Conservation (phyloP, 1,140 invertebrate species). For the Campoletis sonorensis region DNA sequence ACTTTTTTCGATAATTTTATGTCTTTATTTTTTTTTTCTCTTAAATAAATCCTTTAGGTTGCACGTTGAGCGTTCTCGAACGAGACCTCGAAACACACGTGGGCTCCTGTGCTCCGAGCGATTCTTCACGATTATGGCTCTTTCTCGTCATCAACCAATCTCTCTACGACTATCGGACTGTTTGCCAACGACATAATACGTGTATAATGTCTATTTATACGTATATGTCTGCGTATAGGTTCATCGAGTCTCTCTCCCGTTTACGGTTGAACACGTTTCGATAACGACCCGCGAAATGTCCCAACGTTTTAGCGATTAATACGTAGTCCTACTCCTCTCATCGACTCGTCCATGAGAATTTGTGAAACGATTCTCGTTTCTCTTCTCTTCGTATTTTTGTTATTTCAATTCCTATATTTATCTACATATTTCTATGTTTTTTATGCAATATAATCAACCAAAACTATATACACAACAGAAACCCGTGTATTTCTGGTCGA, state of each 20-base stretch:
- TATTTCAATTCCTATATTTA: not conserved
- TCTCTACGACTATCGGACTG: not conserved
- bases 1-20: not conserved
- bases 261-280: conserved; percentile 36
- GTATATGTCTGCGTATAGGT: not conserved
- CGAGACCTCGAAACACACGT: conserved; percentile 4
- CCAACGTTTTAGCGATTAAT: conserved; percentile 37
- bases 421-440: not conserved
- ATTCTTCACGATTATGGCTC: conserved; percentile 20
- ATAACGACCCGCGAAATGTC: conserved; percentile 35
- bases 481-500: not conserved
- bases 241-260: conserved; percentile 10
- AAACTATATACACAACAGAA: not conserved
- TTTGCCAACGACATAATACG: conserved; percentile 1
- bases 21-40: not conserved
- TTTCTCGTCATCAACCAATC: not conserved
- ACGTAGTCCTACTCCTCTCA: not conserved
- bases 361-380: conserved; percentile 18
- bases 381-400: not conserved
- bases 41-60: not conserved
- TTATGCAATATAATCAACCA: not conserved
- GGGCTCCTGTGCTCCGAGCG: not conserved
- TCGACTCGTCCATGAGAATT: not conserved
- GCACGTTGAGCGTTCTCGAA: not conserved
- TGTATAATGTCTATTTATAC: conserved; percentile 1